Conservation (phyloP, 2,113 vertebrate species). For the Plecotus auritus region DNA sequence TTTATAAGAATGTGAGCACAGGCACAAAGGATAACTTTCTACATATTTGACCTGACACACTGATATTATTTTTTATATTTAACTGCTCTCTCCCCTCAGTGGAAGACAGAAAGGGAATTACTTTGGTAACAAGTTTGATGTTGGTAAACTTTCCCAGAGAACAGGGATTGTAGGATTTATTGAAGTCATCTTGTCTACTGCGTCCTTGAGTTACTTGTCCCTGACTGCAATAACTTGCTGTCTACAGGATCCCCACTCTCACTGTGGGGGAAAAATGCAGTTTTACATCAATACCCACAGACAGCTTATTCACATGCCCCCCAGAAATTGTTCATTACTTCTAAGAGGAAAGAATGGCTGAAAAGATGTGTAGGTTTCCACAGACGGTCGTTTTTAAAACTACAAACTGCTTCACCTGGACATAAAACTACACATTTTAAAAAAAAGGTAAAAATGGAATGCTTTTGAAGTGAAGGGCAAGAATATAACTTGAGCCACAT, state of each 20-base stretch:
- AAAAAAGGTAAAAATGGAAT: background rate
- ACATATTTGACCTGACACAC: background rate
- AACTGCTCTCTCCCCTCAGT: background rate
- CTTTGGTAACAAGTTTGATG: conserved; percentile 31
- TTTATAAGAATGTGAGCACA: background rate
- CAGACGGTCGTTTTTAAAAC: conserved; percentile 39
- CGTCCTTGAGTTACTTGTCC: conserved; percentile 29
- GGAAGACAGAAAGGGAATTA: background rate
- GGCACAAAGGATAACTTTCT: background rate
- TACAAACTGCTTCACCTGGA: background rate
- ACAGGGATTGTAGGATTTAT: conserved; percentile 20
- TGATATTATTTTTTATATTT: background rate
- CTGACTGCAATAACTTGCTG: conserved; percentile 45
- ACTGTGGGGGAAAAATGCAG: background rate
- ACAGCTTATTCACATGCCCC: conserved; percentile 21
- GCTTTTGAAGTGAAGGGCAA: background rate
- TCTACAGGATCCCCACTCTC: conserved; percentile 13
- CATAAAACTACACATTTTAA: background rate
- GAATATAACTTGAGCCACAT: background rate
- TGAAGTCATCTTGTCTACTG: conserved; percentile 30
- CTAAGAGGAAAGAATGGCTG: conserved; percentile 18
- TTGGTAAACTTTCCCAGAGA: conserved; percentile 9
- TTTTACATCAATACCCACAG: conserved; percentile 48
- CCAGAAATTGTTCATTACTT: conserved; percentile 25
- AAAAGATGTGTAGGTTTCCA: background rate